These are phyloP conservation scores for Antrozous pallidus DNA, from an alignment of 2,797 vertebrate species.

Conservation along the genomic window DNA sequence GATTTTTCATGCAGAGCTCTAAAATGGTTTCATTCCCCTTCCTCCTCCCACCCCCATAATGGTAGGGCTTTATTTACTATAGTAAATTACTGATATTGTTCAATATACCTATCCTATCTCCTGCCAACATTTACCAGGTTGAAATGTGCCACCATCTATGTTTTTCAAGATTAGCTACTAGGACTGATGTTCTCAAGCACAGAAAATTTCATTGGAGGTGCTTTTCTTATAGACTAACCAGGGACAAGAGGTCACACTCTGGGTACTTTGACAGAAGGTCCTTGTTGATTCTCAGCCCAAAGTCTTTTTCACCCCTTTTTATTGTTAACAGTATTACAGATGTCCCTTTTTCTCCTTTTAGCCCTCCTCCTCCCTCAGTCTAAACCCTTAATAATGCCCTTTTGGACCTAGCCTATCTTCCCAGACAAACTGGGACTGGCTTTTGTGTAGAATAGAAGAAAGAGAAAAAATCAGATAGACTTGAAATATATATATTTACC, in stretches of 20 bases:
- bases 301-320: too few relatives aligned
- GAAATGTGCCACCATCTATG: neutral
- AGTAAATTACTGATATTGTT: neutral
- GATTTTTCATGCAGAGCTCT: neutral
- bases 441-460: neutral
- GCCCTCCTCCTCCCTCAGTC: too few relatives aligned
- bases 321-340: too few relatives aligned
- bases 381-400: neutral
- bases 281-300: neutral
- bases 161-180: neutral
- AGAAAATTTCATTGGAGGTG: neutral
- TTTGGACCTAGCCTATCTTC: neutral
- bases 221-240: neutral
- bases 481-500: too few relatives aligned
- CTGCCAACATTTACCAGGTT: neutral
- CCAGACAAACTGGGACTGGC: neutral
- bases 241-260: neutral
- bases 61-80: constrained; percentile 3
- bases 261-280: neutral
- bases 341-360: too few relatives aligned
- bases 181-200: neutral
- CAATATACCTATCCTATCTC: neutral
- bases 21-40: neutral
- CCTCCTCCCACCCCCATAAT: neutral
- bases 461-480: neutral